phyloP scores from a whole-genome alignment of 2,888 invertebrate genomes.

The Hololepta plana region DNA sequence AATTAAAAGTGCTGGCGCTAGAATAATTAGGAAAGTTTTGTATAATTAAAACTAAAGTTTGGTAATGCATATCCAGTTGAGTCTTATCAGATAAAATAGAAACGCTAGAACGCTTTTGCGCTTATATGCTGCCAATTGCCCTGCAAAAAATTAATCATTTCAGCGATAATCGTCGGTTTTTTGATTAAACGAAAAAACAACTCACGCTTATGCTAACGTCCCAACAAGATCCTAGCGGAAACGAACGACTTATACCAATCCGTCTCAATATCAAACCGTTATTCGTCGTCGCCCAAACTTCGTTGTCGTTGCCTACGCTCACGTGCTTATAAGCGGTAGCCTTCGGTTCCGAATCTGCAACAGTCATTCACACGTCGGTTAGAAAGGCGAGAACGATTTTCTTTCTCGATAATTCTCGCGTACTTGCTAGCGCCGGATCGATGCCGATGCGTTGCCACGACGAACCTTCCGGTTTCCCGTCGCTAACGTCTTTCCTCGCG shows the following conservation, averaged over 20 bases:
- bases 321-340: slow-evolving; percentile 47
- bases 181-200: slow-evolving; percentile 4
- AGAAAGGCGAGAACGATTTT: no score
- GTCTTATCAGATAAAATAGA: not conserved
- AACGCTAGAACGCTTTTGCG: slow-evolving; percentile 17
- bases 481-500: slow-evolving; percentile 59
- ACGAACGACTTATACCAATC: slow-evolving; percentile 52
- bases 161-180: slow-evolving; percentile 3
- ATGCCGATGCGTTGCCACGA: slow-evolving; percentile 58
- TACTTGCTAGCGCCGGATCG: slow-evolving; percentile 36
- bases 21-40: no score
- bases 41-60: no score
- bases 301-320: slow-evolving; percentile 44
- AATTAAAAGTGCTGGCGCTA: no score
- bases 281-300: slow-evolving; percentile 61
- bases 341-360: slow-evolving; percentile 20
- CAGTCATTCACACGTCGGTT: slow-evolving; percentile 1
- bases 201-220: slow-evolving; percentile 42
- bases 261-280: slow-evolving; percentile 53
- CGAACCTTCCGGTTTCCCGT: slow-evolving; percentile 63
- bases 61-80: no score
- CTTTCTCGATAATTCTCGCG: no score
- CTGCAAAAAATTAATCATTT: slow-evolving; percentile 20
- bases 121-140: slow-evolving; percentile 34
- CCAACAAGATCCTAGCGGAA: slow-evolving; percentile 66